phyloP scores from a whole-genome alignment of 1,140 invertebrate species.

The Linepithema humile region DNA sequence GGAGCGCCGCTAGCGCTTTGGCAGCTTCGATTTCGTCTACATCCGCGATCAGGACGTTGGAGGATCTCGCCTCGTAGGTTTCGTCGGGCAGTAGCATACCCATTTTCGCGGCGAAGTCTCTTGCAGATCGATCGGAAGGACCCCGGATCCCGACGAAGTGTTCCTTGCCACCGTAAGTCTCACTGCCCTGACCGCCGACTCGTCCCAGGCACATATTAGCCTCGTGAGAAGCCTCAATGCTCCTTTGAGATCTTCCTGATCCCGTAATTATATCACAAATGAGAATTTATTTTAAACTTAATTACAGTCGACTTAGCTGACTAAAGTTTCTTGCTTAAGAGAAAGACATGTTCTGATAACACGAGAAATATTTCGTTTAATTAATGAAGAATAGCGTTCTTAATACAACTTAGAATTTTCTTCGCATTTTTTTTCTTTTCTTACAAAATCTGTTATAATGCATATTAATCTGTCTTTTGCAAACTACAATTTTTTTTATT shows the following conservation, averaged over 20 bases:
- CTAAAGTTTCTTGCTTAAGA: not conserved
- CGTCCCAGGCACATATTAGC: conserved; percentile 81
- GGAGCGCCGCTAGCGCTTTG: conserved; percentile 84
- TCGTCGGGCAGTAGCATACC: conserved; percentile 88
- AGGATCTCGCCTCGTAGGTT: conserved; percentile 86
- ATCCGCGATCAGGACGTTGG: conserved; percentile 70
- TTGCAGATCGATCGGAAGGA: conserved; percentile 10
- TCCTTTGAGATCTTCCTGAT: conserved; percentile 13
- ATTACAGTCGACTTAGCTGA: not conserved
- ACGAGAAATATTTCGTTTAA: not conserved
- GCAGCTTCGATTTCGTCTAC: conserved; percentile 81
- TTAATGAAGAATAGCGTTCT: not conserved
- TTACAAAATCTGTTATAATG: not conserved
- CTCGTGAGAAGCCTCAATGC: conserved; percentile 24
- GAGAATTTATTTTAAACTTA: not conserved
- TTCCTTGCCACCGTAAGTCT: conserved; percentile 66
- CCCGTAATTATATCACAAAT: conserved; percentile 22
- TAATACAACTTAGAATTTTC: not conserved
- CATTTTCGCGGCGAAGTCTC: conserved; percentile 67
- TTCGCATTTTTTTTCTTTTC: not conserved
- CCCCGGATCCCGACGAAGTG: conserved; percentile 46
- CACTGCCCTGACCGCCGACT: conserved; percentile 66
- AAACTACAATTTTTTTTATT: not conserved
- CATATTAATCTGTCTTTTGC: not conserved
- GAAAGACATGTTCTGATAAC: not conserved